Evolutionary conservation across 2,797 vertebrate genomes (phyloP).

Genomic region (Muscicapa striata): DNA sequence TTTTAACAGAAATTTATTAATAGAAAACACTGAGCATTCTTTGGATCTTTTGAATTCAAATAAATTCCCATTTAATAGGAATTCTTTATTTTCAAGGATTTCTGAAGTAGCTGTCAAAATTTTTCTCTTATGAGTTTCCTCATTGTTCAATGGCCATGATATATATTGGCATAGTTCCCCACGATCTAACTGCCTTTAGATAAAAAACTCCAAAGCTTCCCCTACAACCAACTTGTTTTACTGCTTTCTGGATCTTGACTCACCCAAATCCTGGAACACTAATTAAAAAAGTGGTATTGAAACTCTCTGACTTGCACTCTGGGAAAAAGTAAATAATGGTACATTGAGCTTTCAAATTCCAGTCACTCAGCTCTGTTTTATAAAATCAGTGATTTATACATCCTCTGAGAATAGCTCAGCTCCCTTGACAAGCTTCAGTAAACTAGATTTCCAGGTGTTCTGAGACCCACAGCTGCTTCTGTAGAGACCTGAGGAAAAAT

Average conservation of each 20-base stretch:
- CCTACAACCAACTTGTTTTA: not conserved
- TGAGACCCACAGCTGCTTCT: not conserved
- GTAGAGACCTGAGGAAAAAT: not conserved
- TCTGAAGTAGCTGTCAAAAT: not conserved
- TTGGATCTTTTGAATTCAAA: not conserved
- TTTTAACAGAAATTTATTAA: not conserved
- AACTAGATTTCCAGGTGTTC: constrained; percentile 14
- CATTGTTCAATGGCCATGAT: not conserved
- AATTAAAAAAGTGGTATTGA: not conserved
- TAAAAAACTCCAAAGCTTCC: not conserved
- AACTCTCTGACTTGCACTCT: not conserved
- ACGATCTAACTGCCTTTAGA: not conserved
- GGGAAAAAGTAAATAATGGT: not conserved
- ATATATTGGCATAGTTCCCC: not conserved
- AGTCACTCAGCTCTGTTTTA: not conserved
- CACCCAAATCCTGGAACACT: not conserved
- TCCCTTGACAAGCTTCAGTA: not conserved
- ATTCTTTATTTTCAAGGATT: not conserved
- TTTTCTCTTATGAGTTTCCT: not conserved
- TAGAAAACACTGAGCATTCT: not conserved
- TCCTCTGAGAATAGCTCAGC: not conserved
- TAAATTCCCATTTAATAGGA: not conserved
- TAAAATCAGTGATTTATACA: not conserved
- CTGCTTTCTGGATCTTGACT: not conserved
- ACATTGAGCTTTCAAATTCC: not conserved